Evolutionary conservation across 2,888 invertebrate species (phyloP).

Genomic region (Tanypteryx hageni): DNA sequence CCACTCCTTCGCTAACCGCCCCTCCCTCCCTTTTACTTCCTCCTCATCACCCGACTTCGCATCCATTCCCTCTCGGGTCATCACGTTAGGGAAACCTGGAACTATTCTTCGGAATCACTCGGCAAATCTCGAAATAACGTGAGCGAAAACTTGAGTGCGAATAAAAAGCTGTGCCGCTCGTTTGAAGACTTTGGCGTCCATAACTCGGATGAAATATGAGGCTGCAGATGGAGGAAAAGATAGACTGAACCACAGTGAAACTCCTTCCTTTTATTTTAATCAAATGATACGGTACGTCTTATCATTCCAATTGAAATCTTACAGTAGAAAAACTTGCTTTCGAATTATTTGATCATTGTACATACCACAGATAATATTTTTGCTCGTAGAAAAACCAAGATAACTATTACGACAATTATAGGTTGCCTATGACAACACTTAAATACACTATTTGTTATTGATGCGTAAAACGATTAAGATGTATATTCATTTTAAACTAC

Average conservation of each 20-base stretch:
- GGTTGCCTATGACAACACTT: too few relatives aligned
- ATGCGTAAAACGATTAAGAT: too few relatives aligned
- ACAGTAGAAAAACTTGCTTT: not conserved
- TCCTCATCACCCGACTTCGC: not conserved
- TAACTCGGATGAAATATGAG: not conserved
- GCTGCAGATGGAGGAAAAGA: constrained; percentile 9
- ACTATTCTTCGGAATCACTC: constrained; percentile 42
- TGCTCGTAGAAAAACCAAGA: too few relatives aligned
- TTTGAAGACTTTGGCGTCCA: not conserved
- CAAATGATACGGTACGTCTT: not conserved
- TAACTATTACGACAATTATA: too few relatives aligned
- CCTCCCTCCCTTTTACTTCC: not conserved
- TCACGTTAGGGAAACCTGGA: not conserved
- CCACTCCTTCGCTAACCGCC: not conserved
- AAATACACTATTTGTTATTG: too few relatives aligned
- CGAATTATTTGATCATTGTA: not conserved
- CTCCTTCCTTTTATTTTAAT: not conserved
- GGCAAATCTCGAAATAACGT: constrained; percentile 50
- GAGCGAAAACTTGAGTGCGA: constrained; percentile 31
- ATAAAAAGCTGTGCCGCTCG: not conserved
- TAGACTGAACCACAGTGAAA: not conserved
- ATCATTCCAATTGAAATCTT: not conserved
- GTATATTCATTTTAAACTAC: too few relatives aligned
- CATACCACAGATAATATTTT: not conserved
- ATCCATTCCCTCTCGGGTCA: constrained; percentile 2